Conservation (phyloP, 53 echinoderm and acorn worm genomes). For the Paelopatides confundens region DNA sequence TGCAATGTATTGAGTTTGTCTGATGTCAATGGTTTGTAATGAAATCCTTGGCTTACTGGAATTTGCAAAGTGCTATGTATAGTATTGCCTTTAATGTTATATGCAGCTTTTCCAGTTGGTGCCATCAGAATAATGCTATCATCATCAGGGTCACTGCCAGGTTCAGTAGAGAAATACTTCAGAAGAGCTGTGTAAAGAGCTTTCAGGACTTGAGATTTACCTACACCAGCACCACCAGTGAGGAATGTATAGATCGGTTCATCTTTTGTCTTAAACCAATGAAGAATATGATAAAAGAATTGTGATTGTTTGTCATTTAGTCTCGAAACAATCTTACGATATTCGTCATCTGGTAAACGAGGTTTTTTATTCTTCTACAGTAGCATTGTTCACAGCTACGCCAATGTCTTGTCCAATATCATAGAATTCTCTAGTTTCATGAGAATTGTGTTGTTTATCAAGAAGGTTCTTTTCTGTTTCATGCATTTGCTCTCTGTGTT, state of each 20-base stretch:
- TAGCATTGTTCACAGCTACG: slow-evolving; percentile 3
- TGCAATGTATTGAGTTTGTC: slow-evolving; percentile 25
- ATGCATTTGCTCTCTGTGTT: not conserved
- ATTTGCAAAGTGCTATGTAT: slow-evolving; percentile 53
- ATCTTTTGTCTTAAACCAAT: slow-evolving; percentile 36
- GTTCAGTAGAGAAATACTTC: not conserved
- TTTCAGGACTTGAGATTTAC: slow-evolving; percentile 1
- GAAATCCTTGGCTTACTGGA: slow-evolving; percentile 51
- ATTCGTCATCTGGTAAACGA: not conserved
- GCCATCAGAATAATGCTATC: slow-evolving; percentile 38
- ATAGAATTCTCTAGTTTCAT: too few species aligned
- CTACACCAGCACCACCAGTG: slow-evolving; percentile 56
- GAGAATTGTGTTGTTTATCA: too few species aligned
- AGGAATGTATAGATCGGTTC: slow-evolving; percentile 27
- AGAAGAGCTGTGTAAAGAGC: not conserved
- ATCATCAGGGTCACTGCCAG: slow-evolving; percentile 51
- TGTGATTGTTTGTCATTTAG: slow-evolving; percentile 51
- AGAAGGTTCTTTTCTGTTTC: too few species aligned
- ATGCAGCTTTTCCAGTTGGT: slow-evolving; percentile 70
- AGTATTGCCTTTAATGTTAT: slow-evolving; percentile 60
- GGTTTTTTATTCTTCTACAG: slow-evolving; percentile 2
- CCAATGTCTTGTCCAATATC: slow-evolving; percentile 41
- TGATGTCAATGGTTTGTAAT: slow-evolving; percentile 32
- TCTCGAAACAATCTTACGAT: not conserved
- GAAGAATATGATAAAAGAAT: slow-evolving; percentile 32